Conservation (phyloP, 1,140 invertebrate genomes). For the Hypsibius dujardini region DNA sequence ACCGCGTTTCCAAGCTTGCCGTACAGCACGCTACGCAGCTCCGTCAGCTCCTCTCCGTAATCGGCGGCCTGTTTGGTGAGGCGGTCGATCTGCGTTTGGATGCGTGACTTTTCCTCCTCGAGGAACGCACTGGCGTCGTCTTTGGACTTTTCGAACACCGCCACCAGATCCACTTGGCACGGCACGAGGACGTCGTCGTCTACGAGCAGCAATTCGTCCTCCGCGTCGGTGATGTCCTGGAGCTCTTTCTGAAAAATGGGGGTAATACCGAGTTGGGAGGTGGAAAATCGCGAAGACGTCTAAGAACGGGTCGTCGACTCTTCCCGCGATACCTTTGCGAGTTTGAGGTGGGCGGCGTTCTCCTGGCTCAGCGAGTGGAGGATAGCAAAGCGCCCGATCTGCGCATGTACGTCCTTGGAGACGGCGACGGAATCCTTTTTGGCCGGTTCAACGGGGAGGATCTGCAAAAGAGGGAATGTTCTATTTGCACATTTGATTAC, state of each 20-base stretch:
- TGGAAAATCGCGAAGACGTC: not conserved
- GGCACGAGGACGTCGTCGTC: not conserved
- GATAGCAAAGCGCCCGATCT: not conserved
- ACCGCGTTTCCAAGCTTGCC: not conserved
- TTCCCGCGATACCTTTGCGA: constrained; percentile 2
- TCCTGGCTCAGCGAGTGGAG: constrained; percentile 8
- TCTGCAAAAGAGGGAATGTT: too few relatives aligned
- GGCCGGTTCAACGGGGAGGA: too few relatives aligned
- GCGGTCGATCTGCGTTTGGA: not conserved
- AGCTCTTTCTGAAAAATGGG: constrained; percentile 15
- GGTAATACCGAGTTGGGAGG: too few relatives aligned
- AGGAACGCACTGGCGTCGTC: not conserved
- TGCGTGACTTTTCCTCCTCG: not conserved
- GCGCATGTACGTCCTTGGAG: not conserved
- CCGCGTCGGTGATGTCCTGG: not conserved
- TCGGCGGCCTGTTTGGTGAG: not conserved
- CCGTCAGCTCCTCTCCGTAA: not conserved
- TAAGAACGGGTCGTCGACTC: not conserved
- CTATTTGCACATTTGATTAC: too few relatives aligned
- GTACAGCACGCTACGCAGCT: constrained; percentile 1
- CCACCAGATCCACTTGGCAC: not conserved
- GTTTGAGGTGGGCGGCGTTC: not conserved
- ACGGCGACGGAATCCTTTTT: not conserved
- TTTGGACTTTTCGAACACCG: not conserved
- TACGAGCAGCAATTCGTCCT: constrained; percentile 6